Evolutionary conservation across 2,797 vertebrate species (phyloP).

Genomic region (Coendou prehensilis): DNA sequence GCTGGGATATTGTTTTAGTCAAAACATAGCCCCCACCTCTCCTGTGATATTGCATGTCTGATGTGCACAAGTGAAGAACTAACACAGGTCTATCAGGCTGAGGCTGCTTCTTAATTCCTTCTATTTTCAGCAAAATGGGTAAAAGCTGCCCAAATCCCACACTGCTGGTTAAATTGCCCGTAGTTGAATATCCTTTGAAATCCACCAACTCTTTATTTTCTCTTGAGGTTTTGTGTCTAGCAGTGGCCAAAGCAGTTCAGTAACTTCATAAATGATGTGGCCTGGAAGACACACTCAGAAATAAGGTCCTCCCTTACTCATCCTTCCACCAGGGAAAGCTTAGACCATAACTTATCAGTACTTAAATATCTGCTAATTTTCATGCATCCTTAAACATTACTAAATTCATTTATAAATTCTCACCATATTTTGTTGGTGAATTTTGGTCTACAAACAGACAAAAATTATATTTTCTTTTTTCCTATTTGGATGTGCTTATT

Average conservation of each 20-base stretch:
- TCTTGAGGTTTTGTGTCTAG: not conserved
- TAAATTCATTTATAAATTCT: not conserved
- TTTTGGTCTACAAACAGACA: not conserved
- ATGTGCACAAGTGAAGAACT: too few species aligned
- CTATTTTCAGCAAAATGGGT: not conserved
- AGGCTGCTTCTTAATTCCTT: not conserved
- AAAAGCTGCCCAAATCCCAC: not conserved
- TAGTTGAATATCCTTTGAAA: not conserved
- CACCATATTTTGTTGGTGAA: not conserved
- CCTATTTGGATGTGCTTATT: not conserved
- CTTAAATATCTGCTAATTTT: not conserved
- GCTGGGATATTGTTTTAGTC: not conserved
- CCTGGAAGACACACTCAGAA: not conserved
- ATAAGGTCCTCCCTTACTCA: not conserved
- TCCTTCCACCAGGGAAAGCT: not conserved
- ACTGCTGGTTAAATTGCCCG: not conserved
- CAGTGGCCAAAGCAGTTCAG: not conserved
- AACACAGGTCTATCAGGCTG: not conserved
- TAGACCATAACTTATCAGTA: not conserved
- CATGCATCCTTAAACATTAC: not conserved
- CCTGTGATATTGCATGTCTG: not conserved
- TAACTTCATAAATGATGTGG: not conserved
- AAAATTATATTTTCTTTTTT: not conserved
- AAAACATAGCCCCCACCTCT: not conserved
- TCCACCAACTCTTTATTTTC: not conserved